Evolutionary conservation across 2,113 vertebrate species (phyloP).

Genomic region (Cheilinus undulatus): DNA sequence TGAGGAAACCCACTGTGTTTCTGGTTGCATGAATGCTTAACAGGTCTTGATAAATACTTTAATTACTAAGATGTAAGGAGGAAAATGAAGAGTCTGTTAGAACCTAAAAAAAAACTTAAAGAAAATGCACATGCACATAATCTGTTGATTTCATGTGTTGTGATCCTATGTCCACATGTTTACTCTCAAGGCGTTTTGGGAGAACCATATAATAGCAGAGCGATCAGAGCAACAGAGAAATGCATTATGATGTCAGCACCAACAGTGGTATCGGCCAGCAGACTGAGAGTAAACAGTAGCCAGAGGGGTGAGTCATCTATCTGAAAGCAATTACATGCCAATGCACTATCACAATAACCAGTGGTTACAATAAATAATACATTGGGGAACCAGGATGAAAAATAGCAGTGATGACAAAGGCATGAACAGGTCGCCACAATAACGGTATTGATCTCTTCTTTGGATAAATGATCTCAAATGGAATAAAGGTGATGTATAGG

Average conservation of each 20-base stretch:
- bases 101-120: no score
- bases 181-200: slow-evolving; percentile 75
- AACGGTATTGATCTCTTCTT: slow-evolving; percentile 42
- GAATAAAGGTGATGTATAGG: slow-evolving; percentile 19
- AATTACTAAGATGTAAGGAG: not conserved
- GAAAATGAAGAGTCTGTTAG: not conserved
- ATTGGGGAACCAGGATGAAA: slow-evolving; percentile 22
- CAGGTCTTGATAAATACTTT: not conserved
- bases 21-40: not conserved
- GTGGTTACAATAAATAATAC: slow-evolving; percentile 64
- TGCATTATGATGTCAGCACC: slow-evolving; percentile 46
- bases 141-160: slow-evolving; percentile 13
- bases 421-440: slow-evolving; percentile 22
- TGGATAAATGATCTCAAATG: slow-evolving; percentile 39
- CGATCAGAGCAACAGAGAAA: slow-evolving; percentile 12
- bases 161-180: slow-evolving; percentile 18
- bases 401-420: slow-evolving; percentile 44
- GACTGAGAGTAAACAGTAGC: slow-evolving; percentile 53
- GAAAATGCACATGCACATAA: not conserved
- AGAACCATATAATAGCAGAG: slow-evolving; percentile 46
- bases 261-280: slow-evolving; percentile 9
- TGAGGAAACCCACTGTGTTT: not conserved
- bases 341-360: slow-evolving; percentile 56
- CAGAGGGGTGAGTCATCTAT: slow-evolving; percentile 50
- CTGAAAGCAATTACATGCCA: slow-evolving; percentile 64